Evolutionary conservation across 2,113 vertebrate genomes (phyloP), one percentile per base, ranked within the genome.

Genomic region (Hippocampus mohnikei): DNA sequence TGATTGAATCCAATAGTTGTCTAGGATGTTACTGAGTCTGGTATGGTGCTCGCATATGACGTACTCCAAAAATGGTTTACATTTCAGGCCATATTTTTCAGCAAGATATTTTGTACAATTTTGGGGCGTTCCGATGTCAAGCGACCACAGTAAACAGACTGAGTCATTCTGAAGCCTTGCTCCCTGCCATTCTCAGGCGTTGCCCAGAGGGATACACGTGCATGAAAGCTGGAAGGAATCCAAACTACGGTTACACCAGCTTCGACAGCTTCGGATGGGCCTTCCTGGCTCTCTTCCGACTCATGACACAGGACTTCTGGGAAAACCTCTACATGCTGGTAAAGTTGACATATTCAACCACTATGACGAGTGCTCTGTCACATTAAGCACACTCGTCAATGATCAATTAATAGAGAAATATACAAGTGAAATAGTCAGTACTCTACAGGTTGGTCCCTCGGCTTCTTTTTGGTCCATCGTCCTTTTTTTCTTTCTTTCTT

Each of bases 291-390:
- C 90, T 99, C 6, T 99, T 99, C 90, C 94, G 97, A 86, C 97
- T 99, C 89, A 99, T 99, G 97, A 99, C 97, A 86, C 97, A 99
- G 92, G 97, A 99, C 85, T 99, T 95, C 41, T 99, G 97, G 97
- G 97, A 99, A 80, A 99, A 98, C 86, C 91, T 99, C 71, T 99
- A 98, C 84, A 96, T 97, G 42, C 87, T 98, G 91, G 97, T 98
- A 84, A 94, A 89, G 82, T 66, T 67, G 29, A 79, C 59, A 63
- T 67, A 25, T 75, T 59, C 72, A 76, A 13, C 56, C 7, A 21
- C 0, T 18, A 63, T 29, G 27, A 66, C 21, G 59, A 7, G 44
- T 44, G 15, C 2, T 12, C 40, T 46, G 18, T 3, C 53, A 2
- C 25, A 64, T 25, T 18, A 16, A 16, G 50, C 20, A 33, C 21